Base-by-base conservation (phyloP, 2,888 invertebrate genomes). In the Cryptocephalus moraei region DNA sequence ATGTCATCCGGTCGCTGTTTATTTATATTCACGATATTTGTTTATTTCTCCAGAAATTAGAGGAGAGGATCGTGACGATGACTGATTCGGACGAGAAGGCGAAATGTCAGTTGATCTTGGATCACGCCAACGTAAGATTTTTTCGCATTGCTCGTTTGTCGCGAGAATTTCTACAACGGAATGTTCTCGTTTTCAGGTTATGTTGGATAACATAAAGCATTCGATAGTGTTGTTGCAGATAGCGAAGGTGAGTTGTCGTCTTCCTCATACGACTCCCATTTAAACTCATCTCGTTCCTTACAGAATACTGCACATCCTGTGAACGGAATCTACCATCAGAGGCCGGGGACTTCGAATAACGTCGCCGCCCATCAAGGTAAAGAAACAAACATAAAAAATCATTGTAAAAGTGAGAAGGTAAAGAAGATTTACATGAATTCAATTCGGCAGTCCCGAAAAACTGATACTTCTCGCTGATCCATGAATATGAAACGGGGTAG, bases 151-250 rank as follows among this genome's bases (percentile, higher is more conserved):
- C 6, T 22, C 22, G 22, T 22, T 22, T 22, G 6, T 22, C 22
- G 22, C 6, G 3, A 22, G 22, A 22, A 52, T 69, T 22, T 22
- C 3, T 22, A 22, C 22, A 22, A 22, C 22, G 22, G 3, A 22
- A n/a, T 2, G 22, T 22, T 78, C 44, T 51, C n/a, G n/a, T 41
- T 56, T 76, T 51, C 76, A 92, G 86, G 83, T 82, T 52, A 91
- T 96, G 86, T 79, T 97, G 71, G 95, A 97, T 74, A 89, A 94
- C 62, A 90, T 97, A 57, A 97, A 97, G 75, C 96, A 97, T 79
- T 91, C 95, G 63, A 97, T 97, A 74, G 94, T 97, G 56, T 83
- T 94, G 65, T 79, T 97, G 60, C 96, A 97, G 81, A 95, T 96
- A 70, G 92, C 95, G 60, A 96, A 96, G 84, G 91, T 91, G 75